phyloP scores from a whole-genome alignment of 2,113 vertebrate genomes.

The Trochalopteron elliotii region DNA sequence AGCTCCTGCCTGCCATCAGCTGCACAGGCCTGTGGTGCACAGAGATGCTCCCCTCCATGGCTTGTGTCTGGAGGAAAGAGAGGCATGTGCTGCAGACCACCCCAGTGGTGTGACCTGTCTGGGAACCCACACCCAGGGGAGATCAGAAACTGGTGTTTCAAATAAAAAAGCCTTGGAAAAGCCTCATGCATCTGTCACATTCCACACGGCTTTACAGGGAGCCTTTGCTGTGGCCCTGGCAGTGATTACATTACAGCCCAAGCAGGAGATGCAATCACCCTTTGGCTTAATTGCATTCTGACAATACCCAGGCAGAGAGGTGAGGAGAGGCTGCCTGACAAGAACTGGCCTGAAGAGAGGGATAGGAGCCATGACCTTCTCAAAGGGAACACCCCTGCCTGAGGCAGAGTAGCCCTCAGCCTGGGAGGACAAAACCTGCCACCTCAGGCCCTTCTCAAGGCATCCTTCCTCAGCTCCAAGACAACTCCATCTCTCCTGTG shows the following conservation, averaged over 20 bases:
- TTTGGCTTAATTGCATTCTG: background rate
- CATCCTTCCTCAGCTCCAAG: background rate
- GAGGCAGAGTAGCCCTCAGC: background rate
- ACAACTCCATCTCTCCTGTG: background rate
- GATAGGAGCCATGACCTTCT: background rate
- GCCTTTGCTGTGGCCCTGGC: background rate
- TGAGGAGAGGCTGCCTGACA: background rate
- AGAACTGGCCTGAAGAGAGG: background rate
- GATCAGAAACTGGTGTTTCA: background rate
- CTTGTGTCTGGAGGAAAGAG: background rate
- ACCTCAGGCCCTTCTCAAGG: background rate
- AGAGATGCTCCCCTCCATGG: fast-evolving
- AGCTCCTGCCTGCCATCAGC: background rate
- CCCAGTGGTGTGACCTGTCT: background rate
- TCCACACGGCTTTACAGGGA: background rate
- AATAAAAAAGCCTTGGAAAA: background rate
- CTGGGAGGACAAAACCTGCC: background rate
- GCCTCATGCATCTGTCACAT: background rate
- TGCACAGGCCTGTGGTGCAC: background rate
- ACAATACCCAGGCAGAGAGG: background rate
- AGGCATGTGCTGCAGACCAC: fast-evolving
- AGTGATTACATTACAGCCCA: background rate
- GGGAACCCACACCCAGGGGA: fast-evolving
- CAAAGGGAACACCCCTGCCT: background rate
- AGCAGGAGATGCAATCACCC: background rate